Evolutionary conservation across 2,888 invertebrate species (phyloP).

Genomic region (Polymixis lichenea): DNA sequence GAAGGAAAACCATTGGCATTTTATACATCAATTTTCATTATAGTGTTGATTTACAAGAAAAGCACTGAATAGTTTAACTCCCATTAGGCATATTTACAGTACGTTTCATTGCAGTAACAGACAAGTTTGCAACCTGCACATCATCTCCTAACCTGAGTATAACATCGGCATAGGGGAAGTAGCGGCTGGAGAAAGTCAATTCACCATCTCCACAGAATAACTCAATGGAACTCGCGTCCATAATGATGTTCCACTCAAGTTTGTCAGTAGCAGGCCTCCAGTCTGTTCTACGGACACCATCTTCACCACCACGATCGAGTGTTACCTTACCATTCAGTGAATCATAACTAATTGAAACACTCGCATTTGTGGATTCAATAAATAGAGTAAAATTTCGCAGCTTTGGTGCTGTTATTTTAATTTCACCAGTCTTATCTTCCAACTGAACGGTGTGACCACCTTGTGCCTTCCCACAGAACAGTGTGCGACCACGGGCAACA

Average conservation of each 20-base stretch:
- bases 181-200: constrained; percentile 80
- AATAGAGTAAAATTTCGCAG: constrained; percentile 69
- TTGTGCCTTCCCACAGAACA: constrained; percentile 68
- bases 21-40: background rate
- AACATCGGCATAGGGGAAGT: constrained; percentile 73
- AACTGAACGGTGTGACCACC: constrained; percentile 60
- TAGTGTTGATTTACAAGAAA: background rate
- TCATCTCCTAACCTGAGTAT: constrained; percentile 66
- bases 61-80: background rate
- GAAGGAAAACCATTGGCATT: background rate
- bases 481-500: constrained; percentile 57
- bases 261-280: constrained; percentile 74
- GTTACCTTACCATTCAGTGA: constrained; percentile 68
- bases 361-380: constrained; percentile 71
- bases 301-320: constrained; percentile 80
- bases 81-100: constrained; percentile 62
- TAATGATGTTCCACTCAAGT: constrained; percentile 71
- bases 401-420: constrained; percentile 69
- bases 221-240: constrained; percentile 83
- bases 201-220: constrained; percentile 77
- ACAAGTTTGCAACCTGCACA: constrained; percentile 57
- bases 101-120: constrained; percentile 68
- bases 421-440: constrained; percentile 77
- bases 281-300: constrained; percentile 77
- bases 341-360: constrained; percentile 76